A percentile compares a stretch with the other conserved stretches of the same genome.
Evolutionary conservation across 2,888 invertebrate genomes (phyloP).

Genomic region (Macaria notata): DNA sequence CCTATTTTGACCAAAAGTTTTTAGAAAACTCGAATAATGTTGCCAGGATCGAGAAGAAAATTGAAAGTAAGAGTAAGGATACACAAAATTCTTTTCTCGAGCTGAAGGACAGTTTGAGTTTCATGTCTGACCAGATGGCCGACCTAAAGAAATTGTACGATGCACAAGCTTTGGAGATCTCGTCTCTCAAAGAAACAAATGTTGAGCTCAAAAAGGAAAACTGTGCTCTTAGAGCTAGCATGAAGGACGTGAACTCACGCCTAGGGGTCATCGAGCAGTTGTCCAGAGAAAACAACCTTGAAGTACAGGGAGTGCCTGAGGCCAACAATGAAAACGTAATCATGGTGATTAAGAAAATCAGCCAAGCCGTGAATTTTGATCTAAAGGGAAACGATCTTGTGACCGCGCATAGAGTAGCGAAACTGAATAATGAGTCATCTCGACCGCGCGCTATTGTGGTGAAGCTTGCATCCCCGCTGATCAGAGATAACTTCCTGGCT

Average conservation of each 20-base stretch:
- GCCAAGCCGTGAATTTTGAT: neutral
- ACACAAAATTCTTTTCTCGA: neutral
- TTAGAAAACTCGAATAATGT: neutral
- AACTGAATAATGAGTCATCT: neutral
- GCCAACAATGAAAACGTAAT: neutral
- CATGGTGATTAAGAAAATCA: neutral
- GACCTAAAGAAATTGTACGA: neutral
- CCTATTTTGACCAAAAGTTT: neutral
- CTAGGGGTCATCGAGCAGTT: neutral
- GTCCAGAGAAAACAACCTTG: neutral
- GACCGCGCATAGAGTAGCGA: neutral
- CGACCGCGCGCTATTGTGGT: neutral
- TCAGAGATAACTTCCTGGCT: neutral
- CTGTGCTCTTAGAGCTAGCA: neutral
- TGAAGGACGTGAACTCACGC: neutral
- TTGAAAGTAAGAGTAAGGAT: neutral
- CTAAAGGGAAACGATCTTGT: constrained; percentile 1
- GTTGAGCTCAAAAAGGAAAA: neutral
- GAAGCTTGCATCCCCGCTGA: neutral
- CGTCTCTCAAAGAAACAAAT: neutral
- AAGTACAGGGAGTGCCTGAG: constrained; percentile 1
- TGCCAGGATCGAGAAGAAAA: neutral
- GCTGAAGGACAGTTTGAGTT: neutral
- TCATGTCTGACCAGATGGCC: neutral
- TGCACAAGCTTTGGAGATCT: neutral